phyloP scores from a whole-genome alignment of 2,113 vertebrate species.

The Tringa solitaria region DNA sequence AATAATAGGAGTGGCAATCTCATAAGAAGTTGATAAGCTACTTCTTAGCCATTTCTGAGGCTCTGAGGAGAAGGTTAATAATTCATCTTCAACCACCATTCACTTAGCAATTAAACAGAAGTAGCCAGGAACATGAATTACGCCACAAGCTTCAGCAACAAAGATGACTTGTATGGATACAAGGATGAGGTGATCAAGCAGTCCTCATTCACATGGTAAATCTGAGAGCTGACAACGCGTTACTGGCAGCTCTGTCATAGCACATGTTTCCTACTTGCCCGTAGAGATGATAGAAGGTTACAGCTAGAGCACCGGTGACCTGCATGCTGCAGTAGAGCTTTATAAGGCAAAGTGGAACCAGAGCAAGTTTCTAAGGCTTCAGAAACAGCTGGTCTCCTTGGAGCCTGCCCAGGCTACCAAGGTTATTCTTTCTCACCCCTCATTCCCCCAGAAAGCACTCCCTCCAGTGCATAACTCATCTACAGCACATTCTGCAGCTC shows the following conservation, averaged over 20 bases:
- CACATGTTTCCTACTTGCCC: accelerated
- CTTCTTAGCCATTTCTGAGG: not conserved
- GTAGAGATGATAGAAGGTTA: accelerated
- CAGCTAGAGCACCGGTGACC: not conserved
- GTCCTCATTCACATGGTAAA: not conserved
- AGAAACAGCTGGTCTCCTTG: not conserved
- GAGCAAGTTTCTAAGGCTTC: not conserved
- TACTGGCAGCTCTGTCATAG: not conserved
- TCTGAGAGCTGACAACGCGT: not conserved
- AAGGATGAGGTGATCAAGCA: accelerated
- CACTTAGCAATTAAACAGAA: not conserved
- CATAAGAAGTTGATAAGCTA: not conserved
- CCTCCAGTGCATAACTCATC: not conserved
- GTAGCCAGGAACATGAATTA: not conserved
- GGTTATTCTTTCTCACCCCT: not conserved
- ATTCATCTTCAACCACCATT: too few species aligned
- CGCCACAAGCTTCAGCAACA: not conserved
- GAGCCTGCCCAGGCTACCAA: not conserved
- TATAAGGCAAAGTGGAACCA: not conserved
- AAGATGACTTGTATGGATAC: not conserved
- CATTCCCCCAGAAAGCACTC: not conserved
- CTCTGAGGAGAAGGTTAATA: not conserved
- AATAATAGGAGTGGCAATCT: accelerated
- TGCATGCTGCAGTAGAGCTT: accelerated
- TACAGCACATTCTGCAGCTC: not conserved